A percentile compares a stretch with the other conserved stretches of the same genome.
These are phyloP conservation scores for Noctilio leporinus DNA, from an alignment of 2,113 vertebrate genomes.

Conservation along the genomic window DNA sequence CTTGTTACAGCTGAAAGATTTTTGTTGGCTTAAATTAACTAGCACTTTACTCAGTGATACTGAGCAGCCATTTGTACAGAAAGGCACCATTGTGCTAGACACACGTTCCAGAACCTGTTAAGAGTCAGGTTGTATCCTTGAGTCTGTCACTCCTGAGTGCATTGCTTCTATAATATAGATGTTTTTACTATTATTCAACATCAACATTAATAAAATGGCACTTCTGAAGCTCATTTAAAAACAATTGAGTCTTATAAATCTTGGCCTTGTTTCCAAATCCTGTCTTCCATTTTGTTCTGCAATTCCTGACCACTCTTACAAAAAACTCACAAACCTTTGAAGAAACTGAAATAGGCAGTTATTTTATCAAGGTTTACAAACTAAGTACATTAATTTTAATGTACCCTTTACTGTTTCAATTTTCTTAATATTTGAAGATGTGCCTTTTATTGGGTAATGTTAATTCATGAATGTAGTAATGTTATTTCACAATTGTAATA, in stretches of 20 bases:
- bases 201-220: slow-evolving; percentile 21
- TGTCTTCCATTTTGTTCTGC: slow-evolving; percentile 59
- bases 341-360: slow-evolving; percentile 64
- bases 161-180: slow-evolving; percentile 4
- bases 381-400: slow-evolving; percentile 68
- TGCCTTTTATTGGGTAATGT: slow-evolving; percentile 81
- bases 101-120: not conserved
- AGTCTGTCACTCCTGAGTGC: not conserved
- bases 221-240: not conserved
- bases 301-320: slow-evolving; percentile 44
- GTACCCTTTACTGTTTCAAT: slow-evolving; percentile 64
- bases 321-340: slow-evolving; percentile 61
- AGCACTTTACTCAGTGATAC: slow-evolving; percentile 59
- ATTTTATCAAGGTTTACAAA: slow-evolving; percentile 60
- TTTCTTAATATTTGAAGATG: slow-evolving; percentile 78
- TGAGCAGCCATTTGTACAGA: slow-evolving; percentile 65
- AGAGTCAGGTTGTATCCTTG: not conserved
- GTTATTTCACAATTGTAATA: slow-evolving; percentile 60
- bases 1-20: slow-evolving; percentile 58
- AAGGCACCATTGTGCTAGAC: not conserved
- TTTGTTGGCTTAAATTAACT: slow-evolving; percentile 61
- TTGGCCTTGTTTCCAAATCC: slow-evolving; percentile 66
- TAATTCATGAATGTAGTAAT: slow-evolving; percentile 77
- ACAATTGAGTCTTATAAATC: slow-evolving; percentile 30
- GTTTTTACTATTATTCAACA: not conserved